phyloP scores from a whole-genome alignment of 2,888 invertebrate species.

The Lasioglossum calceatum region DNA sequence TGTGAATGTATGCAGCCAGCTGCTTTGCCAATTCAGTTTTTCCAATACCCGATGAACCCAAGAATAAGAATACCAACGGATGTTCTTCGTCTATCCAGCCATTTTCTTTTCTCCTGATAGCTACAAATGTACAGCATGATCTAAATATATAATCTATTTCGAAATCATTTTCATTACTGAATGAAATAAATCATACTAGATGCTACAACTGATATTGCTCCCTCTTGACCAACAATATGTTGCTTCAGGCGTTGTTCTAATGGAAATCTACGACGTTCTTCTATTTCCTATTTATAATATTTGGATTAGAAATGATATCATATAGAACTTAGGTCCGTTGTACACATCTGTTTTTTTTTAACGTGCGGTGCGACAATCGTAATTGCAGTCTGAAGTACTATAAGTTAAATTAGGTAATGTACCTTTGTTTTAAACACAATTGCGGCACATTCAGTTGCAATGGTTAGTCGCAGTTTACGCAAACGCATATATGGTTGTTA shows the following conservation, averaged over 20 bases:
- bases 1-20: slow-evolving; percentile 93
- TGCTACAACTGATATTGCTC: slow-evolving; percentile 91
- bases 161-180: slow-evolving; percentile 12
- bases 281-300: slow-evolving; percentile 86
- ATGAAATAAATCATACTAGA: slow-evolving; percentile 85
- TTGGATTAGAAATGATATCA: slow-evolving; percentile 24
- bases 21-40: slow-evolving; percentile 97
- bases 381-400: background rate
- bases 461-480: background rate
- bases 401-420: background rate
- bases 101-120: slow-evolving; percentile 95
- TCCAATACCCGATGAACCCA: slow-evolving; percentile 97
- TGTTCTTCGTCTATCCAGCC: slow-evolving; percentile 97
- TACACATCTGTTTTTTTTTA: background rate
- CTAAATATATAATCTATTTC: background rate
- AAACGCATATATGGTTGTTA: background rate
- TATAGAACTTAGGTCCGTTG: background rate
- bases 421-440: background rate
- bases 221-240: slow-evolving; percentile 94
- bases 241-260: slow-evolving; percentile 93
- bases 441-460: background rate
- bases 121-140: slow-evolving; percentile 82
- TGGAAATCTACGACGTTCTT: slow-evolving; percentile 92
- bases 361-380: background rate
- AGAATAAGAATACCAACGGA: slow-evolving; percentile 95